These are phyloP conservation scores for Saccostrea glomerata DNA, from an alignment of 1,140 invertebrate genomes.

Conservation along the genomic window DNA sequence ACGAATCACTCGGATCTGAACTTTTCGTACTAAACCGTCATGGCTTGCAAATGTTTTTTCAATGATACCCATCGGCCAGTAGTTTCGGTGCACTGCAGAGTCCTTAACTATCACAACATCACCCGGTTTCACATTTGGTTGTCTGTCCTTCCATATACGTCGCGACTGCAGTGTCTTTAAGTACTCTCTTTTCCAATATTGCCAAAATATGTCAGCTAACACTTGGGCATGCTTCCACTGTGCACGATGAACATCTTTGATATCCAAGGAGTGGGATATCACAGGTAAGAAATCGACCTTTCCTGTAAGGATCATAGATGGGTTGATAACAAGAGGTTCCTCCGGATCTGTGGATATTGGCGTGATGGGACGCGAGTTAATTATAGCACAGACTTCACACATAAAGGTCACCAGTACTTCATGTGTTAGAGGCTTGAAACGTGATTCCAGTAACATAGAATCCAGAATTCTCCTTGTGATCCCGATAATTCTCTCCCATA, in stretches of 20 bases:
- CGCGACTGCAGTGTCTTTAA: no score
- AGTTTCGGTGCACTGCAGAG: no score
- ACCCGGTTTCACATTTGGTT: no score
- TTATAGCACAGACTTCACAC: conserved; percentile 53
- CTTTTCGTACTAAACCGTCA: no score
- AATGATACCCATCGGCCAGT: no score
- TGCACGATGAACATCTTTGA: conserved; percentile 43
- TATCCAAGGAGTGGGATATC: not conserved
- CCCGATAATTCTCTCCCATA: conserved; percentile 53
- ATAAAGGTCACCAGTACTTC: conserved; percentile 53
- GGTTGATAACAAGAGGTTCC: conserved; percentile 46
- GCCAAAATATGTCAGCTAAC: conserved; percentile 49
- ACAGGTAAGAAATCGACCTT: conserved; percentile 35
- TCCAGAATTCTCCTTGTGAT: conserved; percentile 49
- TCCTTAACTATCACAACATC: no score
- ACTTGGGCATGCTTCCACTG: conserved; percentile 54
- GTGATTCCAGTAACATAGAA: conserved; percentile 43
- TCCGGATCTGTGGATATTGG: conserved; percentile 53
- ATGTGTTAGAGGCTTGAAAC: conserved; percentile 48
- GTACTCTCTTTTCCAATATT: no score
- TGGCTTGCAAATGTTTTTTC: no score
- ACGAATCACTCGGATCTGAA: no score
- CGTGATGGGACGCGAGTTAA: conserved; percentile 56
- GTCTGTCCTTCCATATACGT: no score
- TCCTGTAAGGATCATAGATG: conserved; percentile 55